Evolutionary conservation across 2,797 vertebrate species (phyloP).

Genomic region (Eulemur coronatus): DNA sequence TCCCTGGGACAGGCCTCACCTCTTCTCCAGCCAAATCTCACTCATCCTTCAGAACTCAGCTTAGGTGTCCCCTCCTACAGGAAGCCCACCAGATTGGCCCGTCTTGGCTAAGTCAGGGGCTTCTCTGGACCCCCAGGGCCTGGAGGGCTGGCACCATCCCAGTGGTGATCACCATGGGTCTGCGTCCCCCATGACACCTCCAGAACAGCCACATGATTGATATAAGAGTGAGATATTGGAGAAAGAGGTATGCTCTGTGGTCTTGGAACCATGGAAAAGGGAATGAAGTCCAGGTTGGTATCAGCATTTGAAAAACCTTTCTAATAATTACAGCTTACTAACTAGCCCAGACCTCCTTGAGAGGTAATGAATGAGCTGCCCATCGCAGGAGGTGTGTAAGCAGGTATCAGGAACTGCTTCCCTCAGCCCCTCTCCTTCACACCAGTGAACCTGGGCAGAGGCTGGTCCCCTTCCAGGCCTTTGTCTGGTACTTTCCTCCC

Average conservation of each 20-base stretch:
- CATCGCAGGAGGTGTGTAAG: not conserved
- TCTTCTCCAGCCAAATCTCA: not conserved
- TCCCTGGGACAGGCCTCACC: not conserved
- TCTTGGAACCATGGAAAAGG: not conserved
- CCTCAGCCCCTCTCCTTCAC: not conserved
- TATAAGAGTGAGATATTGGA: not conserved
- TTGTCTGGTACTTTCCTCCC: not conserved
- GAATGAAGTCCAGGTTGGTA: not conserved
- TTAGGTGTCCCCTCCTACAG: not conserved
- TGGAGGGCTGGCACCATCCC: not conserved
- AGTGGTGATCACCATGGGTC: not conserved
- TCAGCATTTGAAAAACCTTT: not conserved
- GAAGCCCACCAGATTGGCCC: not conserved
- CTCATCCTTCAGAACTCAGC: not conserved
- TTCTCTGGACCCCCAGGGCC: not conserved
- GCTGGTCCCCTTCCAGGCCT: not conserved
- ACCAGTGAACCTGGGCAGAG: not conserved
- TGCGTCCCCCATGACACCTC: not conserved
- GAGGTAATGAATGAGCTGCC: not conserved
- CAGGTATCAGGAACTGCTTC: not conserved
- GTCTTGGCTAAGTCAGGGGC: not conserved
- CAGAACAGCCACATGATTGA: rapidly evolving
- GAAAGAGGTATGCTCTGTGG: not conserved
- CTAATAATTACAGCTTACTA: not conserved
- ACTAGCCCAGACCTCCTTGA: not conserved